Base-by-base conservation (phyloP, 92 coral and sea anemone genomes). In the Virgularia gustaviana region DNA sequence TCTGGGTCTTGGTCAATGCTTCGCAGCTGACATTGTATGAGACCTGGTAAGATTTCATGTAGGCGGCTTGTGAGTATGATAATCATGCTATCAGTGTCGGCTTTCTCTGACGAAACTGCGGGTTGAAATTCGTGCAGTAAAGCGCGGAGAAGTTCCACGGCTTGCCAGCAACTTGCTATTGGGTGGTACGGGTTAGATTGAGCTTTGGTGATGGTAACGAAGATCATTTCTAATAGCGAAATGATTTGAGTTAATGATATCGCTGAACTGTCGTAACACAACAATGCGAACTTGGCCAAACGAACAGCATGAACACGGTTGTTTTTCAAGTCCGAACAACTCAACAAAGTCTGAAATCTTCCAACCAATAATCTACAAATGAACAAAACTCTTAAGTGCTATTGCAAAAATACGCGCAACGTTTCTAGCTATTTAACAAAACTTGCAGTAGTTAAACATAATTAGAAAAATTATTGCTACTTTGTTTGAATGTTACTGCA, bases 121-220 rank as follows among this genome's bases (percentile, higher is more conserved):
- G 56, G 56, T 53, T 20, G 53, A n/a, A 67, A 49, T 25, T 67
- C 74, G 43, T 67, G 74, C 19, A 67, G 49, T 6, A 67, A 16
- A 22, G 57, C 74, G 31, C 53, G 25, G 49, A 67, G 74, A 51
- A 67, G 36, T 47, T 67, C 74, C 1, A 67, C 74, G 9, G 74
- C 74, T 45, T 67, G 74, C 74, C 74, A 67, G 37, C 74, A 67
- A 19, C 33, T 30, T 15, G 58, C 45, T 12, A 67, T 53, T 2
- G 74, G 74, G n/a, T 45, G 59, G 44, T 67, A 67, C 30, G 53
- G 41, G 24, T 47, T 67, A n/a, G 74, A 67, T 12, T 67, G 42
- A 8, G 74, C 74, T 49, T 67, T 67, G n/a, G 42, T 67, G 35
- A 67, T 67, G 42, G 59, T 67, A 10, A 0, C 11, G 36, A 67